Evolutionary conservation across 2,113 vertebrate species (phyloP), one percentile per base, ranked within the genome.

Genomic region (Trachemys scripta): DNA sequence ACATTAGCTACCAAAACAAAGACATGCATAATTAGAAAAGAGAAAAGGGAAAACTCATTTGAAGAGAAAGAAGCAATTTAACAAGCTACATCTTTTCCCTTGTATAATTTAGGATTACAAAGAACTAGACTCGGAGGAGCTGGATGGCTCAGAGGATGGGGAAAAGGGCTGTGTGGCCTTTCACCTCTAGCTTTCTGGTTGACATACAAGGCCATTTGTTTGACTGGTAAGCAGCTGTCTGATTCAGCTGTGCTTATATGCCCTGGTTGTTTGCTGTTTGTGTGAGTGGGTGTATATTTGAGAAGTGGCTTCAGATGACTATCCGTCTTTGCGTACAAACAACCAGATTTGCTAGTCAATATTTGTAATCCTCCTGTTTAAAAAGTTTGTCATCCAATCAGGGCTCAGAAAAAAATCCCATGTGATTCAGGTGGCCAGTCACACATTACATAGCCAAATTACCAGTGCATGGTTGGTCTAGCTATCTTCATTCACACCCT

Each of bases 141-240:
- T 80, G 75, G 80, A 2, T 49, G 87, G 25, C 5, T 16, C n/a
- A 8, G 1, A 51, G 53, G 25, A n/a, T 12, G 80, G 59, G 59
- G 80, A 50, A 88, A 53, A 9, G 75, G 1, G 38, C 6, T 84
- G 72, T 24, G 72, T 10, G 27, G 80, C 29, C 1, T 2, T 3
- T 25, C 31, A 50, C n/a, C 81, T 45, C 57, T 59, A 75, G 42
- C 13, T 81, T 72, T 81, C 29, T 1, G 31, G 29, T 75, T 25
- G 12, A 31, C 45, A 51, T 27, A 35, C 42, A 2, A 53, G 92
- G n/a, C 24, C 0, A 0, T 1, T 2, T 0, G 1, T 7, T 42
- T 35, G 10, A 27, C 47, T 1, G 10, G 54, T 0, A 0, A 22
- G 20, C 16, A 9, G 17, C 31, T 35, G 50, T 22, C 35, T 20